These are phyloP conservation scores for Thysanoteuthis rhombus DNA, from an alignment of 2,888 invertebrate genomes.

Conservation along the genomic window DNA sequence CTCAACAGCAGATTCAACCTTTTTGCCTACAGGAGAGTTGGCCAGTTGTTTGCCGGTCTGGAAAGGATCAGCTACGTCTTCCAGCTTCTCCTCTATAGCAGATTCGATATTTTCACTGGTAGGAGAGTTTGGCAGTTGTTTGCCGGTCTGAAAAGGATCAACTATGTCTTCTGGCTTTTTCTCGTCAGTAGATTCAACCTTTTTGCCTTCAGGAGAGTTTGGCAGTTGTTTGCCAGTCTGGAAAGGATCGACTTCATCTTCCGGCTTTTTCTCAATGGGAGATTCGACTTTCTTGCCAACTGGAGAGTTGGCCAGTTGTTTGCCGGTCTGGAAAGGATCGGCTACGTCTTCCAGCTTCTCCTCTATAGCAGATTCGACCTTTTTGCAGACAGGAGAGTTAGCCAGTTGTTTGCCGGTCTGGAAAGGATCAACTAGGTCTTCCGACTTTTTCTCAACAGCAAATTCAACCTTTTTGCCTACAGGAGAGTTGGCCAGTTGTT, in stretches of 20 bases:
- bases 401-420: no score
- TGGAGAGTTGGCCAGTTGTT: neutral
- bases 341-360: no score
- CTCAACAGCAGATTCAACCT: neutral
- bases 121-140: neutral
- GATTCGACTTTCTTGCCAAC: neutral
- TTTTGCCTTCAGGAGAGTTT: neutral
- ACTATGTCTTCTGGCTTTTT: no score
- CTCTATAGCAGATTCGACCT: no score
- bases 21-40: neutral
- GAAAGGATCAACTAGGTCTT: no score
- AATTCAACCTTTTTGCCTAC: no score
- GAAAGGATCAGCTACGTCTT: neutral
- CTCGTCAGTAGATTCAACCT: neutral
- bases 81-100: no score
- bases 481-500: no score
- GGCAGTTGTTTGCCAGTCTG: neutral
- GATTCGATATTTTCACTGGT: neutral
- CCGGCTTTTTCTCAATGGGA: neutral
- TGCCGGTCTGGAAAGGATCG: neutral
- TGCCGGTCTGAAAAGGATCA: no score
- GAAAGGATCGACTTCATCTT: neutral
- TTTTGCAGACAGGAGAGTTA: no score
- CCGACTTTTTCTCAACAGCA: no score
- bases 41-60: neutral